Base-by-base conservation (phyloP, 2,113 vertebrate genomes). In the Nettapus auritus region DNA sequence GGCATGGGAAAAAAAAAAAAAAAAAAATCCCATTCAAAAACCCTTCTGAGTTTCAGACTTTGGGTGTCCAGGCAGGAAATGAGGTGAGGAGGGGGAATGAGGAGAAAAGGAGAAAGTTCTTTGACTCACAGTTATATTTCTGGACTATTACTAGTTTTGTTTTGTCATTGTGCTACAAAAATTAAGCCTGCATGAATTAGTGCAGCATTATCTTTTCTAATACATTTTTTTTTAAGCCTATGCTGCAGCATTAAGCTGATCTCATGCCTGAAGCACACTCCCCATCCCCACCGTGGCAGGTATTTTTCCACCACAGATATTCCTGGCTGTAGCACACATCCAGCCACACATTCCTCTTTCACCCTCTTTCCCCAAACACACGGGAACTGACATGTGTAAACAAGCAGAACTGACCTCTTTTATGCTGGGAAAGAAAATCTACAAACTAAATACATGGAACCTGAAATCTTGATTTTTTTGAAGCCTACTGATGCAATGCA, bases 181-280 rank as follows among this genome's bases (percentile, higher is more conserved):
- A 76, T 57, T 82, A 71, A 74, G 83, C 80, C 59, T 80, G 19
- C 42, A 62, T 92, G 66, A 86, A 86, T 90, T 96, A 88, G 77
- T 31, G 71, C 89, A 95, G 53, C 42, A 88, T 60, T 95, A 94
- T 38, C 57, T 91, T 82, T 96, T 91, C 94, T 95, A 92, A 94
- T 96, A 95, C 78, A 86, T 86, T 77, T 67, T 93, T 93, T 88
- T 82, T 64, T 92, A 86, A 88, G 25, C 57, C 74, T 57, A 36
- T 53, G 69, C 64, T 78, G 70, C 53, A 90, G 70, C 57, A 87
- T 94, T 85, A 97, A 89, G 64, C 44, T 86, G 75, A 95, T 94
- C 80, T 73, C 73, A 33, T 57, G 76, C 48, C 59, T 53, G 76
- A 33, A 38, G 11, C 33, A 53, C 46, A 15, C 25, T 64, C 50